Evolutionary conservation across 2,888 invertebrate species (phyloP), one percentile per base, ranked within the genome.

Genomic region (Hemithea aestivaria): DNA sequence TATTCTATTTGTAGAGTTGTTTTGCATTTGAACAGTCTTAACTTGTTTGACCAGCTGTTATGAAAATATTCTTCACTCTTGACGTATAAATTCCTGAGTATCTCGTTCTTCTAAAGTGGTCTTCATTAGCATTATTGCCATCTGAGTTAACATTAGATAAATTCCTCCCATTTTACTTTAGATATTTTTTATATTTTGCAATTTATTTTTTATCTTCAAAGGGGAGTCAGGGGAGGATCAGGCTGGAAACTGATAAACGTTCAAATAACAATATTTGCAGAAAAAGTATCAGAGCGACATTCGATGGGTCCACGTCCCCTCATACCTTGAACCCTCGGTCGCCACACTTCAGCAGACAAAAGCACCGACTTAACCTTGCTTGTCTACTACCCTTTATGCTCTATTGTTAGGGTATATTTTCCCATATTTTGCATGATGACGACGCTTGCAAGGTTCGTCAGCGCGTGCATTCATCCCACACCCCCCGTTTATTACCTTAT

Each of bases 401-500:
- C 23, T 40, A n/a, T 35, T 3, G 22, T 61, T 73, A 82, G 54
- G 62, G 66, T 44, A 46, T 54, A 64, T 61, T 66, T 58, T 74
- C 25, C 42, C 40, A 40, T 49, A 53, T 40, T 35, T 53, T 37
- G 22, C 31, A 25, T 10, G 32, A 22, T 43, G 23, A 29, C 35
- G 32, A 43, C 51, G 52, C 35, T 49, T 66, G 60, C 54, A 53
- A 57, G 58, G 60, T 48, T 47, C 59, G 67, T 62, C 70, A 70
- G 66, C 72, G 57, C 72, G 72, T 73, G 74, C 78, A 78, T 83
- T 80, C 80, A 74, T 73, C 66, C 70, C 66, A 71, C 81, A 81
- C 83, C 84, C 84, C 73, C 71, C 48, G 64, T 74, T 75, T 78
- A 81, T 80, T 79, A 69, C 73, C 72, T n/a, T 78, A 74, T 78